phyloP scores from a whole-genome alignment of 2,888 invertebrate species.

The Eristalis intricaria region DNA sequence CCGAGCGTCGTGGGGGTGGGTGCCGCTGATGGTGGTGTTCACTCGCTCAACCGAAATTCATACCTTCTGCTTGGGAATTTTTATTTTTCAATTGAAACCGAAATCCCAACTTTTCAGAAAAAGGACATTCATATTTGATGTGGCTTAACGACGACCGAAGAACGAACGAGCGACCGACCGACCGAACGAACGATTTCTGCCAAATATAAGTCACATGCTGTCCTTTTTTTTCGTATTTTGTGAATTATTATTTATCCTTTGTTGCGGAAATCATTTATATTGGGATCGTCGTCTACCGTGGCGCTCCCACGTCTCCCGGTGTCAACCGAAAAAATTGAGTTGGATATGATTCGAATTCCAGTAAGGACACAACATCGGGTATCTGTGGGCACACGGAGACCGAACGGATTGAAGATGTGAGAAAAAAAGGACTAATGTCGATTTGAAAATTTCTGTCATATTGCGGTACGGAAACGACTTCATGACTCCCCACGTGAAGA shows the following conservation, averaged over 20 bases:
- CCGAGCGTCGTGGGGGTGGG: neutral
- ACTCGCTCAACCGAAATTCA: conserved; percentile 63
- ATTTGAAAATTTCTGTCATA: conserved; percentile 49
- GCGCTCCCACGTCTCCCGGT: conserved; percentile 10
- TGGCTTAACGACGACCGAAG: conserved; percentile 64
- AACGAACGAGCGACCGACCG: conserved; percentile 37
- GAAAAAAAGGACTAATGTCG: conserved; percentile 47
- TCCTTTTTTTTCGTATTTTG: conserved; percentile 45
- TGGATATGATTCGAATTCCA: conserved; percentile 62
- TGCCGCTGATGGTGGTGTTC: conserved; percentile 37
- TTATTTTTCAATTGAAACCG: conserved; percentile 69
- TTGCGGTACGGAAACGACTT: conserved; percentile 26
- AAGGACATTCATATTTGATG: conserved; percentile 70
- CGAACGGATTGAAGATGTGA: conserved; percentile 13
- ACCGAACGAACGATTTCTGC: conserved; percentile 60
- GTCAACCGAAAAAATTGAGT: neutral
- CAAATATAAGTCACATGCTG: conserved; percentile 69
- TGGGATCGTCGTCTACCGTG: conserved; percentile 54
- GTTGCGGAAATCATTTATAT: conserved; percentile 68
- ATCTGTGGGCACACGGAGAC: neutral
- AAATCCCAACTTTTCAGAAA: conserved; percentile 44
- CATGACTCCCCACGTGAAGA: neutral
- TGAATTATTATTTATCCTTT: conserved; percentile 66
- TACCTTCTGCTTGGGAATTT: conserved; percentile 66
- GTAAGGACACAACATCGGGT: conserved; percentile 32